phyloP scores from a whole-genome alignment of 2,888 invertebrate genomes.

The Dyspetes luteomarginatus region DNA sequence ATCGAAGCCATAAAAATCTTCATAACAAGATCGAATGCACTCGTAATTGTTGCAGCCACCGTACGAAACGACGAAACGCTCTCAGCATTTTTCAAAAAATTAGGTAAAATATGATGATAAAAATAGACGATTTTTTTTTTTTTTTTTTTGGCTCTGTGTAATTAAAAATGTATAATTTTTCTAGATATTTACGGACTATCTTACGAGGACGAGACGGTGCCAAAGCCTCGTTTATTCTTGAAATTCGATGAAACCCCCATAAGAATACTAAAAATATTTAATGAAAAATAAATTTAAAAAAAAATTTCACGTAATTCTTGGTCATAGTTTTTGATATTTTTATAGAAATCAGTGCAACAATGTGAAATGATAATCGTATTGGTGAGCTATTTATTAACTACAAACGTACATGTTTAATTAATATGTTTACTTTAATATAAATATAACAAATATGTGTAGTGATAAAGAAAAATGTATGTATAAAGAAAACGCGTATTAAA shows the following conservation, averaged over 20 bases:
- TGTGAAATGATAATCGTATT: slow-evolving; percentile 3
- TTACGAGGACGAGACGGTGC: slow-evolving; percentile 72
- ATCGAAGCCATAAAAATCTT: slow-evolving; percentile 83
- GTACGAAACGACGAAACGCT: slow-evolving; percentile 88
- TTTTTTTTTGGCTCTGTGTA: background rate
- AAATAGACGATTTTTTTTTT: slow-evolving; percentile 61
- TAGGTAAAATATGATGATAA: slow-evolving; percentile 83
- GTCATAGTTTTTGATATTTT: background rate
- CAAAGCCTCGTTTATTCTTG: slow-evolving; percentile 70
- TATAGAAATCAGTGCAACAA: slow-evolving; percentile 1
- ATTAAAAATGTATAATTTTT: background rate
- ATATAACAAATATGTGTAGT: slow-evolving; percentile 53
- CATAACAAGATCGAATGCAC: slow-evolving; percentile 79
- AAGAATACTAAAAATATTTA: slow-evolving; percentile 76
- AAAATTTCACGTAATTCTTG: background rate
- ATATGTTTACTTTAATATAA: slow-evolving; percentile 55
- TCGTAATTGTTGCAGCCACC: slow-evolving; percentile 85
- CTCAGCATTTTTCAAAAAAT: slow-evolving; percentile 84
- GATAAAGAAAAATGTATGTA: slow-evolving; percentile 54
- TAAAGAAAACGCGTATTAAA: slow-evolving; percentile 69
- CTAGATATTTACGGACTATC: slow-evolving; percentile 68
- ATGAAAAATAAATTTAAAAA: slow-evolving; percentile 37
- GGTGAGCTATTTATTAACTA: slow-evolving; percentile 61
- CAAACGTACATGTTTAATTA: slow-evolving; percentile 61
- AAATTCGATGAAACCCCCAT: slow-evolving; percentile 73